Conservation (phyloP, 1,140 invertebrate genomes). For the Ctenoplectra terminalis region DNA sequence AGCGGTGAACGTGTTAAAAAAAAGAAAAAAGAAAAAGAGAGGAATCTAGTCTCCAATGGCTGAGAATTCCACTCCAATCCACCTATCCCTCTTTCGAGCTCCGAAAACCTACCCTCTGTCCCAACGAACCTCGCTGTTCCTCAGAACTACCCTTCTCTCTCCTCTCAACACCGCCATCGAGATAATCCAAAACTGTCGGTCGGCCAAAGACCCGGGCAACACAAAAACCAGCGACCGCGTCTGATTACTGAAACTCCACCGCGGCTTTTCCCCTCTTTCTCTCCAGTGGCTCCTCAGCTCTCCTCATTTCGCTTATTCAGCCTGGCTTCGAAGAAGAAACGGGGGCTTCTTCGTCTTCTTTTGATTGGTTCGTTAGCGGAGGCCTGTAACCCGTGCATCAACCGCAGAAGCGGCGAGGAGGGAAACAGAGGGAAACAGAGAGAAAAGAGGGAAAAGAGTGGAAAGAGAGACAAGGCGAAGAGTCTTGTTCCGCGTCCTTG, state of each 20-base stretch:
- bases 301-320: conserved; percentile 46
- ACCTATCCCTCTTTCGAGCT: too few relatives aligned
- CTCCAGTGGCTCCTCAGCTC: conserved; percentile 3
- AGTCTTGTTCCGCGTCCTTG: conserved; percentile 61
- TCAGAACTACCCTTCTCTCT: background rate
- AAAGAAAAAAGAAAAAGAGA: too few relatives aligned
- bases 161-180: background rate
- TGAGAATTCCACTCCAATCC: too few relatives aligned
- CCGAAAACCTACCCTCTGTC: too few relatives aligned
- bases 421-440: background rate
- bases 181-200: background rate
- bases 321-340: background rate
- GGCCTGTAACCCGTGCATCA: background rate
- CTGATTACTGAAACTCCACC: conserved; percentile 30
- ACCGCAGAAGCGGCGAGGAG: background rate
- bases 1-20: too few relatives aligned
- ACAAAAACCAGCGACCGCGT: background rate
- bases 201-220: background rate
- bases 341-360: conserved; percentile 27
- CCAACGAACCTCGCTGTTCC: too few relatives aligned
- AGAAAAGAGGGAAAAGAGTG: background rate
- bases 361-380: conserved; percentile 61
- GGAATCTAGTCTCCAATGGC: too few relatives aligned
- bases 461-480: conserved; percentile 15
- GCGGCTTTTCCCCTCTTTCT: background rate